A percentile compares a stretch with the other conserved stretches of the same genome.
Conservation (phyloP, 2,113 vertebrate genomes). For the Haliaeetus leucogaster region DNA sequence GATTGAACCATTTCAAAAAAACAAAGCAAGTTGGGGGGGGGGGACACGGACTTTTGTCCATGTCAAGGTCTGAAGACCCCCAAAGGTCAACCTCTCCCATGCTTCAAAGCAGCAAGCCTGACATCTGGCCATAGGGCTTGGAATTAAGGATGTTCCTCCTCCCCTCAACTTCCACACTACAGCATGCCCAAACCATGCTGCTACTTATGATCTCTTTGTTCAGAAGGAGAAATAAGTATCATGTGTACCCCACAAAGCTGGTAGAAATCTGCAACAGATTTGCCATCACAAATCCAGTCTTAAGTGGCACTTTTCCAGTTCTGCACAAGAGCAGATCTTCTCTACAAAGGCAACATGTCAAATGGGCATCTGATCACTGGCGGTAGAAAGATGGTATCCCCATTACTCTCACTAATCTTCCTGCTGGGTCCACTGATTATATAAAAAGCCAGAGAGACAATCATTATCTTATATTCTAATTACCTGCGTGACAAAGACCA, state of each 20-base stretch:
- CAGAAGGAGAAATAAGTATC: background rate
- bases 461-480: background rate
- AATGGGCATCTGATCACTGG: background rate
- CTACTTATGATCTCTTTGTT: background rate
- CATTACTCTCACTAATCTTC: background rate
- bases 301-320: background rate
- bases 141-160: background rate
- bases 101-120: background rate
- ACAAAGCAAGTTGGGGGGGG: background rate
- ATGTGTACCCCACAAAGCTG: fast-evolving
- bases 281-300: background rate
- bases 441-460: background rate
- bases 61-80: background rate
- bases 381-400: background rate
- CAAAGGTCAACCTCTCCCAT: fast-evolving
- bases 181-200: background rate
- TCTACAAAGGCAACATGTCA: background rate
- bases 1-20: background rate
- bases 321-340: background rate
- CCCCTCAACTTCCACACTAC: background rate
- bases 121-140: background rate
- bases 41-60: background rate
- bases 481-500: background rate
- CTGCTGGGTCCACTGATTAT: background rate
- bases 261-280: background rate